Percentiles rank a stretch among this genome's conserved stretches.
Evolutionary conservation across 2,113 vertebrate species (phyloP).

Genomic region (Saguinus midas): DNA sequence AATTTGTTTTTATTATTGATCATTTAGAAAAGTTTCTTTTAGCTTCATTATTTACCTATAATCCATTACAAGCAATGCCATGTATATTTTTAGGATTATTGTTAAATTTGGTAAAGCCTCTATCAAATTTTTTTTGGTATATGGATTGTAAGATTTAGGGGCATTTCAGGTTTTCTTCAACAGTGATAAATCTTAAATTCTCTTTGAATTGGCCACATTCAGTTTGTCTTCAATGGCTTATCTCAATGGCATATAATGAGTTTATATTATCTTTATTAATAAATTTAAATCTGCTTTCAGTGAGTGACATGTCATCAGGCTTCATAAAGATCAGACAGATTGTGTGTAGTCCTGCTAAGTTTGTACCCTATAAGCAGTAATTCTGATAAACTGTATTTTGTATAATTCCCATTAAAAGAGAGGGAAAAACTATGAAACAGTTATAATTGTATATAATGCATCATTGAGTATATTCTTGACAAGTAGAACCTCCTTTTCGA

Average conservation of each 20-base stretch:
- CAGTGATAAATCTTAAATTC: background rate
- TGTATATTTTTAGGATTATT: background rate
- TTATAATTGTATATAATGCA: background rate
- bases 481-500: background rate
- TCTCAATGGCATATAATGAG: background rate
- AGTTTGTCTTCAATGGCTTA: background rate
- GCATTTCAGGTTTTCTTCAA: background rate
- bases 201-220: background rate
- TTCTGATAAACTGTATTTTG: background rate
- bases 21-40: background rate
- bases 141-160: background rate
- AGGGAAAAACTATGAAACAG: background rate
- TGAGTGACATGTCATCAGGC: background rate
- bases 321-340: background rate
- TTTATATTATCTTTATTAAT: background rate
- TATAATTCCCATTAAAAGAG: background rate
- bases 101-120: background rate
- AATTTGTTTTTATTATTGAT: background rate
- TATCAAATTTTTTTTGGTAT: background rate
- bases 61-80: background rate
- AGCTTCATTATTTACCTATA: background rate
- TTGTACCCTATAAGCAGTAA: background rate
- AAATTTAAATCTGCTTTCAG: background rate
- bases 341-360: background rate
- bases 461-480: background rate